These are phyloP conservation scores for Toxostoma redivivum DNA, from an alignment of 2,113 vertebrate species.

Conservation along the genomic window DNA sequence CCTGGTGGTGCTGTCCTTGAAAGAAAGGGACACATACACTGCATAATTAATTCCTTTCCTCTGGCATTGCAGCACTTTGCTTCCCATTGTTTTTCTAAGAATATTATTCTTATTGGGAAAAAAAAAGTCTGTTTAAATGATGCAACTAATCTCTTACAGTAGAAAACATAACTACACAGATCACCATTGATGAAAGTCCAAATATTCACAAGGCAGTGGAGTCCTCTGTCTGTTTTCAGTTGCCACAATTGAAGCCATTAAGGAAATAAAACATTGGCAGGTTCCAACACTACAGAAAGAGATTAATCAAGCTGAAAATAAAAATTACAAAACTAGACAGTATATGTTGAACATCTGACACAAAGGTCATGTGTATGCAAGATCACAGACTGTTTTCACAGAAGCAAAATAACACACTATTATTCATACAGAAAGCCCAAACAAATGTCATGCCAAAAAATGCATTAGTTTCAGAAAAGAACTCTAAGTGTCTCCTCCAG, in stretches of 20 bases:
- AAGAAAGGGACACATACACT: constrained; percentile 10
- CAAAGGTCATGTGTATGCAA: background rate
- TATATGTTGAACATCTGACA: background rate
- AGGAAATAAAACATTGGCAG: background rate
- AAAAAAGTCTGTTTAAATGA: background rate
- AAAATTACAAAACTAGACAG: background rate
- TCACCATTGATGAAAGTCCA: background rate
- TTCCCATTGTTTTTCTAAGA: background rate
- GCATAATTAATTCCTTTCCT: background rate
- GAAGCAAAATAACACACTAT: background rate
- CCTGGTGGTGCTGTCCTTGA: constrained; percentile 87
- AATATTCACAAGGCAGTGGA: background rate
- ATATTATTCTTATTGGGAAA: background rate
- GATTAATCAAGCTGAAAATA: background rate
- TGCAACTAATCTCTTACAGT: background rate
- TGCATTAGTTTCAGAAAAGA: background rate
- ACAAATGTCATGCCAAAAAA: background rate
- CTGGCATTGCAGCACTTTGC: background rate
- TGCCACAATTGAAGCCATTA: background rate
- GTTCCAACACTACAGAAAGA: background rate
- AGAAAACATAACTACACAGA: background rate
- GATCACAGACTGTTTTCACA: background rate
- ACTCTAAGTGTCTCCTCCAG: background rate
- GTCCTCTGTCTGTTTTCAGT: background rate
- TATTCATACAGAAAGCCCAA: constrained; percentile 2